Percentiles rank a stretch among this genome's conserved stretches.
Conservation (phyloP, 2,888 invertebrate species). For the Drosophila macrospina region DNA sequence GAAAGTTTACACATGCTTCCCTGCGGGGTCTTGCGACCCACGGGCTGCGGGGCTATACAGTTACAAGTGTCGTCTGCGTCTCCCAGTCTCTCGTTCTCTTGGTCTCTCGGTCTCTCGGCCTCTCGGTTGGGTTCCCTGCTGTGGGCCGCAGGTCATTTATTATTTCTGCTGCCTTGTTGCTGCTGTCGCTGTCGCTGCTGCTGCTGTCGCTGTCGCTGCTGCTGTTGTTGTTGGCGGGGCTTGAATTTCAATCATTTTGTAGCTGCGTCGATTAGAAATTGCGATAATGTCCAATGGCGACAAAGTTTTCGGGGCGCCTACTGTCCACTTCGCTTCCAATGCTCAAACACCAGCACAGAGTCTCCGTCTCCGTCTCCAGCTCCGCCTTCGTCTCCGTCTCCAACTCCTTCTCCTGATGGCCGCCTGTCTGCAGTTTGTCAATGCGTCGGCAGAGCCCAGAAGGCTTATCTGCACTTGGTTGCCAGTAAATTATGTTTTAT, state of each 20-base stretch:
- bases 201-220: conserved; percentile 19
- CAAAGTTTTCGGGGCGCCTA: conserved; percentile 67
- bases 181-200: conserved; percentile 46
- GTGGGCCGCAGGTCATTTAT: conserved; percentile 72
- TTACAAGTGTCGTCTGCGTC: conserved; percentile 68
- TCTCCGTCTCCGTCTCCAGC: not conserved
- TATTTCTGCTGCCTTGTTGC: conserved; percentile 52
- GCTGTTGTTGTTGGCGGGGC: conserved; percentile 51
- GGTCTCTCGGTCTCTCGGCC: conserved; percentile 14
- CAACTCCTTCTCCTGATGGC: conserved; percentile 9
- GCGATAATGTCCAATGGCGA: conserved; percentile 80
- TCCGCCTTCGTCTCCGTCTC: not conserved
- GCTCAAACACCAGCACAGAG: conserved; percentile 1
- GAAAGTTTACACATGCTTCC: conserved; percentile 75
- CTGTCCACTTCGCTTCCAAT: conserved; percentile 23
- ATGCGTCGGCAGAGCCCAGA: conserved; percentile 51
- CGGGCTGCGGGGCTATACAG: conserved; percentile 42
- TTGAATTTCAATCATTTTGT: conserved; percentile 81
- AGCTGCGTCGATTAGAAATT: conserved; percentile 75
- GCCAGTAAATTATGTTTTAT: conserved; percentile 81
- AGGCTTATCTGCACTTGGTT: conserved; percentile 76
- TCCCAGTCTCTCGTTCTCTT: conserved; percentile 28
- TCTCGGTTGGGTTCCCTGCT: conserved; percentile 54
- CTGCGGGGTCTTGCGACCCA: conserved; percentile 23
- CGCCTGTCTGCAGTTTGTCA: conserved; percentile 81